Conservation (phyloP, 2,113 vertebrate species). For the Lethenteron reissneri region DNA sequence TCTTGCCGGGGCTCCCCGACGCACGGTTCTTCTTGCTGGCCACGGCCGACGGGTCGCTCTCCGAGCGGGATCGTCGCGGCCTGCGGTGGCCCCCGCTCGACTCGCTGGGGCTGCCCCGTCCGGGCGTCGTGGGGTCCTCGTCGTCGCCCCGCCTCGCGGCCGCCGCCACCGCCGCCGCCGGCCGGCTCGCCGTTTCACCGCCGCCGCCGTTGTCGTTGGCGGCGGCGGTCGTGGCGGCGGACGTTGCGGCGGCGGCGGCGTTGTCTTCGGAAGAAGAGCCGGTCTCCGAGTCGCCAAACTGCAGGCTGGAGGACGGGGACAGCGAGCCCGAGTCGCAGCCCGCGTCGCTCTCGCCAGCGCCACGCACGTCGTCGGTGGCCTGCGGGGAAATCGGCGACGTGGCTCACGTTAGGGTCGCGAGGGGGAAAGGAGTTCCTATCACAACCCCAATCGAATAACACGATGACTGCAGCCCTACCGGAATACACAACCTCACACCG, state of each 20-base stretch:
- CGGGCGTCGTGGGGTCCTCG: too few relatives aligned
- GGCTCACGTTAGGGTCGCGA: too few relatives aligned
- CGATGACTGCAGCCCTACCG: too few relatives aligned
- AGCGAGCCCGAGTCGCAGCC: neutral
- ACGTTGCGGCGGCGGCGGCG: neutral
- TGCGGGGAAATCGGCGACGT: neutral
- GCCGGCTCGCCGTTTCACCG: neutral
- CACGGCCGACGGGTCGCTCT: neutral
- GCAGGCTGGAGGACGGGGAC: constrained; percentile 2
- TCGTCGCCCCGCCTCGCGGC: too few relatives aligned
- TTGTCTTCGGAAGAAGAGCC: neutral
- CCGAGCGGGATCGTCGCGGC: neutral
- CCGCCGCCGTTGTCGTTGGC: neutral
- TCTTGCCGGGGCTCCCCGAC: constrained; percentile 1
- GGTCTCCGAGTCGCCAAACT: constrained; percentile 5
- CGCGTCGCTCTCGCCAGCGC: neutral
- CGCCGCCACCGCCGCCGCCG: neutral
- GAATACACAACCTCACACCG: too few relatives aligned
- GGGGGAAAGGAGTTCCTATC: too few relatives aligned
- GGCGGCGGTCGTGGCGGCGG: neutral
- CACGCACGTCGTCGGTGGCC: neutral
- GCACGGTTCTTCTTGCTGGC: constrained; percentile 3
- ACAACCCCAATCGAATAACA: too few relatives aligned
- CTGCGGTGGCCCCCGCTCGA: neutral
- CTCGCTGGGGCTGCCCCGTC: constrained; percentile 4